Conservation (phyloP, 1,140 invertebrate genomes). For the Eumeta japonica region DNA sequence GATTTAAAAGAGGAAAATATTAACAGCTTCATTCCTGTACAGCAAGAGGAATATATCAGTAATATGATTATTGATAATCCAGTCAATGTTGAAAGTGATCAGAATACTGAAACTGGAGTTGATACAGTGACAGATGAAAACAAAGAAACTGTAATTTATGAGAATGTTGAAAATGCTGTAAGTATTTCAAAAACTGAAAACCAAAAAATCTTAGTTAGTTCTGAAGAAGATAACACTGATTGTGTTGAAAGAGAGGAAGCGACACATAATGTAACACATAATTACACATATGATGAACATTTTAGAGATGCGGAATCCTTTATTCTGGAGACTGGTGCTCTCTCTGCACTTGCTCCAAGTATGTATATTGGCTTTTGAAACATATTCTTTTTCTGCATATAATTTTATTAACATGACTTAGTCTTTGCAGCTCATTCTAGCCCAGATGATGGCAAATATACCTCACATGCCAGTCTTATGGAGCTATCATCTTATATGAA, state of each 20-base stretch:
- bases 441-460: constrained; percentile 38
- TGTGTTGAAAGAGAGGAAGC: constrained; percentile 14
- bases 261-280: too few relatives aligned
- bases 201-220: constrained; percentile 9
- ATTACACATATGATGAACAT: constrained; percentile 46
- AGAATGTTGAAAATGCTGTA: constrained; percentile 16
- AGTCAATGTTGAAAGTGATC: constrained; percentile 34
- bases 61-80: too few relatives aligned
- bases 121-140: constrained; percentile 24
- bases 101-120: constrained; percentile 24
- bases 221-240: constrained; percentile 6
- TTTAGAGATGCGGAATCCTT: constrained; percentile 57
- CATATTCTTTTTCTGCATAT: background rate
- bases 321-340: constrained; percentile 46
- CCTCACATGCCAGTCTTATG: constrained; percentile 43
- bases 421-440: too few relatives aligned
- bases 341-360: constrained; percentile 40
- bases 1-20: too few relatives aligned
- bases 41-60: too few relatives aligned
- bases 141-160: constrained; percentile 20
- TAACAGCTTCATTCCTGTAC: too few relatives aligned
- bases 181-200: constrained; percentile 9
- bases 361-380: constrained; percentile 16
- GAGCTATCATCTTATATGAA: constrained; percentile 49
- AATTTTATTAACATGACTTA: too few relatives aligned